A percentile compares a stretch with the other conserved stretches of the same genome.
phyloP scores from a whole-genome alignment of 2,113 vertebrate species.

The Siniperca chuatsi region DNA sequence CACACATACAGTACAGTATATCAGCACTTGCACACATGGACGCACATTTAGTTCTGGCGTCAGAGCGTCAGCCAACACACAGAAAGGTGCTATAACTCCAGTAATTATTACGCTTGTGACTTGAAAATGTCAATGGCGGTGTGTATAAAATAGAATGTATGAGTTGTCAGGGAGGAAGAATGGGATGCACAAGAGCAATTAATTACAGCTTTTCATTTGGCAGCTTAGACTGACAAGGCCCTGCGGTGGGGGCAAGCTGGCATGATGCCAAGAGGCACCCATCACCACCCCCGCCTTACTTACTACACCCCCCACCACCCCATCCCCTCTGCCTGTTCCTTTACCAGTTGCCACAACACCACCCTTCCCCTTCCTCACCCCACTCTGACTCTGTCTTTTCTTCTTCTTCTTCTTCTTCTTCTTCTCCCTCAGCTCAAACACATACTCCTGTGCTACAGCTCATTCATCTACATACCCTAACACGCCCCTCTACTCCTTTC shows the following conservation, averaged over 20 bases:
- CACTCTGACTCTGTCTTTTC: conserved; percentile 23
- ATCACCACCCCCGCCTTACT: conserved; percentile 66
- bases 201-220: conserved; percentile 89
- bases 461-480: conserved; percentile 15
- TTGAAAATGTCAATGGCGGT: conserved; percentile 86
- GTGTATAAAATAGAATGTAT: conserved; percentile 88
- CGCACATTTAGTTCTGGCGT: conserved; percentile 46
- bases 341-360: conserved; percentile 67
- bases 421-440: conserved; percentile 24
- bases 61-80: conserved; percentile 71
- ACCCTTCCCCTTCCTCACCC: conserved; percentile 43
- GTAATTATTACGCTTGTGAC: conserved; percentile 87
- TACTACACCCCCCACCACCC: conserved; percentile 29
- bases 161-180: conserved; percentile 85
- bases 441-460: not conserved
- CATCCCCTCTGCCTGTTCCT: conserved; percentile 47
- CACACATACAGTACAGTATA: conserved; percentile 30
- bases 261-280: conserved; percentile 74
- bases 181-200: conserved; percentile 87
- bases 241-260: conserved; percentile 77
- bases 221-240: conserved; percentile 82
- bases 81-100: conserved; percentile 86
- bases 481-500: not conserved
- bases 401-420: conserved; percentile 23
- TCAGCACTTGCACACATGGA: conserved; percentile 40